Evolutionary conservation across 2,888 invertebrate genomes (phyloP).

Genomic region (Girardia tigrina): DNA sequence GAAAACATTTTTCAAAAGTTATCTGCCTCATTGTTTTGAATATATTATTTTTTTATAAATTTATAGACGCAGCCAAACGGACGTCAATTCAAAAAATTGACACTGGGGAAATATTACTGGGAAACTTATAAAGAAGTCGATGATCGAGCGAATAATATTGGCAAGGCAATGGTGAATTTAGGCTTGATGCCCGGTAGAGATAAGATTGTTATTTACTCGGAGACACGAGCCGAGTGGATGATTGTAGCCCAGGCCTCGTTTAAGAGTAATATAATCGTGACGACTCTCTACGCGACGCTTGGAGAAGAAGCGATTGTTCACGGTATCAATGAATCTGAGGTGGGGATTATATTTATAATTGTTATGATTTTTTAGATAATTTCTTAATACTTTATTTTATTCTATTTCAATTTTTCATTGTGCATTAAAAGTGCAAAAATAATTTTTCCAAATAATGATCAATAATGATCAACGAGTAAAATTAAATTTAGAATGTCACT

Average conservation of each 20-base stretch:
- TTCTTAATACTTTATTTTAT: too few relatives aligned
- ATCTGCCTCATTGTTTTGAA: too few relatives aligned
- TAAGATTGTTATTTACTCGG: slow-evolving; percentile 80
- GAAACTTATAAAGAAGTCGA: slow-evolving; percentile 67
- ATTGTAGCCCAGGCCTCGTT: slow-evolving; percentile 86
- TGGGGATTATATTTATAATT: slow-evolving; percentile 50
- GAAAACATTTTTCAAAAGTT: too few relatives aligned
- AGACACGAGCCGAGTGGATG: slow-evolving; percentile 95
- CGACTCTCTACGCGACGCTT: slow-evolving; percentile 87
- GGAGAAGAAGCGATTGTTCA: slow-evolving; percentile 90
- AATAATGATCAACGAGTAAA: too few relatives aligned
- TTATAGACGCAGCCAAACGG: slow-evolving; percentile 29
- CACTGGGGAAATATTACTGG: slow-evolving; percentile 83
- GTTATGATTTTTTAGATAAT: too few relatives aligned
- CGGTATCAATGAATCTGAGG: slow-evolving; percentile 90
- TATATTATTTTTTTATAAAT: too few relatives aligned
- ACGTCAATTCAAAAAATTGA: slow-evolving; percentile 50
- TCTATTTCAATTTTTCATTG: too few relatives aligned
- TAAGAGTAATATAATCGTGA: slow-evolving; percentile 80
- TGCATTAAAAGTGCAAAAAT: too few relatives aligned
- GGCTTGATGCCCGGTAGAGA: slow-evolving; percentile 55
- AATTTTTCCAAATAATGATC: too few relatives aligned
- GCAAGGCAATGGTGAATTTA: slow-evolving; percentile 64
- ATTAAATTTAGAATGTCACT: too few relatives aligned
- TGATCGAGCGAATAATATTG: slow-evolving; percentile 63